Evolutionary conservation across 2,797 vertebrate species (phyloP), one percentile per base, ranked within the genome.

Genomic region (Clarias pachynema): DNA sequence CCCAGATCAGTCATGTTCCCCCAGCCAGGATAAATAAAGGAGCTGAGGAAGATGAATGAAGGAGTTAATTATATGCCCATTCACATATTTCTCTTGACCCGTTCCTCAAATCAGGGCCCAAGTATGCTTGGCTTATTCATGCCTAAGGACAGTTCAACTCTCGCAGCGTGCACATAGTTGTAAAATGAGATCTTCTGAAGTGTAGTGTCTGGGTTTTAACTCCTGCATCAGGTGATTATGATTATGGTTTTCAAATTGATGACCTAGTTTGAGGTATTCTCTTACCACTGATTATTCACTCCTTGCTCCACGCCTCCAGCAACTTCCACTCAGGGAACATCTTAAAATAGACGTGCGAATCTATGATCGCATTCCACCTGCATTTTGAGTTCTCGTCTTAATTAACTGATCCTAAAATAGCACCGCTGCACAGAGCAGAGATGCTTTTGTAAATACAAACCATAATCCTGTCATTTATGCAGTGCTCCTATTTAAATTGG

Each of bases 211-310:
- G 40, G 20, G 15, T 59, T 80, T 77, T 85, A 40, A 79, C 70
- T 62, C 29, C 56, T 77, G 69, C 34, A 26, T 62, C 68, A 86
- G 44, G 70, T 75, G 16, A 49, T 12, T 40, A 53, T n/a, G 56
- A 31, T 83, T 75, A 79, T 63, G 20, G 14, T n/a, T 73, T 84
- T 81, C 24, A 31, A 22, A 29, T 63, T 40, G 62, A 73, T 85
- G 56, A 83, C 65, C 73, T 89, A 82, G 68, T 89, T 86, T 85
- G 68, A 37, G 68, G 20, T 65, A 24, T 79, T 70, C 53, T 57
- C 15, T 6, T n/a, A 44, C 57, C 74, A 69, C 29, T 3, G 22
- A 18, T 53, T 75, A 84, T 84, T 68, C 53, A 72, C 73, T 80
- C 31, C 56, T 56, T 77, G 37, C 22, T 77, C 60, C 29, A 74